These are phyloP conservation scores for Leptopilina syphax DNA, from an alignment of 2,888 invertebrate genomes.

Conservation along the genomic window DNA sequence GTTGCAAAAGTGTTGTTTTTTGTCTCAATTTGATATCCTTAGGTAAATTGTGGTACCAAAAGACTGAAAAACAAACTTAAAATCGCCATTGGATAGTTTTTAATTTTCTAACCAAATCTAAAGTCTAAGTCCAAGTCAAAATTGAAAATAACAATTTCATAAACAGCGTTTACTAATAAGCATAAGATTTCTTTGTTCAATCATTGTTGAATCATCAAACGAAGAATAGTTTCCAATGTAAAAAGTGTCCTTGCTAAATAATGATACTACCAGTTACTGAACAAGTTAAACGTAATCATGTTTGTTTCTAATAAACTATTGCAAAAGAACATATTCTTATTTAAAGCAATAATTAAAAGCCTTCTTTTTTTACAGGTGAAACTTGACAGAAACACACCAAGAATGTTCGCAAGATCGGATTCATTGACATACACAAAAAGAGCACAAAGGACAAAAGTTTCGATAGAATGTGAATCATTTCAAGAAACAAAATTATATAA, in stretches of 20 bases:
- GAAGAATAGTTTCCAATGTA: neutral
- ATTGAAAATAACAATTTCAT: no score
- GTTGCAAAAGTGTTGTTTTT: no score
- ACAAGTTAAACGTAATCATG: no score
- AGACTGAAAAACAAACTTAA: no score
- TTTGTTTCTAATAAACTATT: no score
- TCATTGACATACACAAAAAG: conserved; percentile 6
- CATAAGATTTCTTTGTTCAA: conserved; percentile 1
- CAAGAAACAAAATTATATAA: neutral
- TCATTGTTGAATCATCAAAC: neutral
- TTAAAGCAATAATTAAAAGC: neutral
- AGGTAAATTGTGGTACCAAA: no score
- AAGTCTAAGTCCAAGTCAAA: neutral
- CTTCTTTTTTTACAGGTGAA: neutral
- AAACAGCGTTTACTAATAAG: neutral
- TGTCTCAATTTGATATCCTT: no score
- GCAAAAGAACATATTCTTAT: no score
- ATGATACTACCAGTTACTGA: no score
- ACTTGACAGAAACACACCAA: neutral
- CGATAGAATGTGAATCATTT: conserved; percentile 8
- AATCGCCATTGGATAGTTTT: no score
- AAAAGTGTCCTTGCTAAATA: neutral
- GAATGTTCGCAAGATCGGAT: conserved; percentile 17
- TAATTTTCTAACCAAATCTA: neutral
- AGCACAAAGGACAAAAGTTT: neutral